A percentile compares a stretch with the other conserved stretches of the same genome.
phyloP scores from a whole-genome alignment of 1,140 invertebrate genomes.

The Nephila pilipes region DNA sequence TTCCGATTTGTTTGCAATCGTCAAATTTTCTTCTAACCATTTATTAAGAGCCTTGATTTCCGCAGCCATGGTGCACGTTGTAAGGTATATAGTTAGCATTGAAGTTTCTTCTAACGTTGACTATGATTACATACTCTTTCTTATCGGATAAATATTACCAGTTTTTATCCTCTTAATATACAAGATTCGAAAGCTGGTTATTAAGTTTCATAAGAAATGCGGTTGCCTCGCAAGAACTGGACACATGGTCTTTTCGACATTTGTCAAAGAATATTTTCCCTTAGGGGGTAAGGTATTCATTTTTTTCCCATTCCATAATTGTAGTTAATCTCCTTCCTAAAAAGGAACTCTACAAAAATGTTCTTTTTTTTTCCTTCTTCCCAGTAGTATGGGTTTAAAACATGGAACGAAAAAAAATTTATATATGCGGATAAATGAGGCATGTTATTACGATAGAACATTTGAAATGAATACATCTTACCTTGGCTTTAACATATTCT shows the following conservation, averaged over 20 bases:
- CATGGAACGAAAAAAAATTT: too few species aligned
- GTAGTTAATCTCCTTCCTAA: too few species aligned
- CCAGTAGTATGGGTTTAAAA: too few species aligned
- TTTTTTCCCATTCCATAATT: too few species aligned
- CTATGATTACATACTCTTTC: background rate
- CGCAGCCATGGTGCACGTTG: background rate
- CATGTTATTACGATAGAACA: too few species aligned
- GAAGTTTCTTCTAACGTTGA: background rate
- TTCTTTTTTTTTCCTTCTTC: too few species aligned
- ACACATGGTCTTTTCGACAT: background rate
- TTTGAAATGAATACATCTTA: too few species aligned
- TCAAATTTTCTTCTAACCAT: background rate
- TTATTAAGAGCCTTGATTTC: background rate
- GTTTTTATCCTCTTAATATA: background rate
- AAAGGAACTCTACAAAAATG: too few species aligned
- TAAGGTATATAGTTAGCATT: background rate
- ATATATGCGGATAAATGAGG: too few species aligned
- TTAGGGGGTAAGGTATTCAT: too few species aligned
- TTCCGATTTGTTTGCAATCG: conserved; percentile 15
- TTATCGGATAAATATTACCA: conserved; percentile 2
- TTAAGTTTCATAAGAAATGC: background rate
- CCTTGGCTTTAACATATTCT: too few species aligned
- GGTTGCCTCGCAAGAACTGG: background rate
- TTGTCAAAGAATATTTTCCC: background rate
- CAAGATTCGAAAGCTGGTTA: conserved; percentile 6